Evolutionary conservation across 2,888 invertebrate genomes (phyloP), one percentile per base, ranked within the genome.

Genomic region (Lydus trimaculatus): DNA sequence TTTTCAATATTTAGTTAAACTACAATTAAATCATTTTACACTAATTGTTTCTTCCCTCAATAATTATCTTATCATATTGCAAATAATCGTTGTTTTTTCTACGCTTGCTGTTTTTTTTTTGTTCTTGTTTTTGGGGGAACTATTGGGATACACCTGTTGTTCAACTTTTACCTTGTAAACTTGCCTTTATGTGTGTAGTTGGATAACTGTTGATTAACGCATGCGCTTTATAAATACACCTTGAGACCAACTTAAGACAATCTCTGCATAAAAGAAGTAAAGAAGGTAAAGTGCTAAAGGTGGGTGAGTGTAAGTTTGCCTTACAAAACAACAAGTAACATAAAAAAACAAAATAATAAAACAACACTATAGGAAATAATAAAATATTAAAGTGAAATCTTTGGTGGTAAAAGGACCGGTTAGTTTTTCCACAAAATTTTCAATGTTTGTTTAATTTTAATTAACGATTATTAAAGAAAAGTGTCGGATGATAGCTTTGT

Each of bases 181-280:
- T 80, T 78, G 83, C 78, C 82, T 81, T 75, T 76, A 76, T 43
- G 20, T 36, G 15, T 43, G 17, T 58, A 80, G 81, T 82, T 80
- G 82, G 81, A 80, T 83, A 82, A 84, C 83, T 82, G 82, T 81
- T 75, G 73, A 74, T 75, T 64, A 66, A 75, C 77, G 78, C 83
- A 76, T 78, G 83, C 81, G 81, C 79, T 25, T 64, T 59, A 65
- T n/a, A 43, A 63, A 63, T 74, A 77, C 80, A 82, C 83, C 83
- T 83, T 83, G 82, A 81, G 81, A 82, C 78, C 71, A 71, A 77
- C 76, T 72, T 75, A 28, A 56, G 79, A 79, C 80, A 80, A 82
- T 81, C 81, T 78, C 78, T 61, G 11, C 33, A 33, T 33, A 43
- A 73, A 72, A 77, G 72, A 72, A 77, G 72, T 73, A 67, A 67